Base-by-base conservation (phyloP, 1,140 invertebrate species). In the Rhynchophorus ferrugineus region DNA sequence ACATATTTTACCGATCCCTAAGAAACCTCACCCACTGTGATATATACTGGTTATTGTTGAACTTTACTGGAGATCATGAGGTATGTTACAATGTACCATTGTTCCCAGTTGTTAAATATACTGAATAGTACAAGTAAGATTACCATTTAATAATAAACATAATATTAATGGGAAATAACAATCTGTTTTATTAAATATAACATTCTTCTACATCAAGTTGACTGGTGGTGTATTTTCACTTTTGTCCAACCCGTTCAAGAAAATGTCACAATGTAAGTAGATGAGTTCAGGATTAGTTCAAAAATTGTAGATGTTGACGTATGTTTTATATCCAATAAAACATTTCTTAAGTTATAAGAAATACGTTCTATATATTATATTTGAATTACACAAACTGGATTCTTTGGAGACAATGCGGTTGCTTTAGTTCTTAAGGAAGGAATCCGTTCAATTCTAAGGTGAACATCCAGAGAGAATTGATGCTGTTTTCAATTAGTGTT, bases 71-170 rank as follows among this genome's bases (percentile, higher is more conserved):
- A 41, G 38, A 41, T 16, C 19, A 19, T 19, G 3, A 3, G 19
- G 5, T 41, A 16, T 8, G 19, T 18, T 41, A 19, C 18, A 7
- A 16, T 18, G 17, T 41, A 18, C 14, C 38, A 13, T 41, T 41
- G 3, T 5, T 41, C 5, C 6, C 5, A 6, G 17, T 3, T 16
- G 8, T 18, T 16, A 3, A 41, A 29, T 5, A 6, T 6, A 41
- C 2, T 41, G 38, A 18, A 17, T 13, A 13, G 19, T 41, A 41
- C 16, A 41, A 41, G 38, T 41, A 41, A 41, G n/a, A n/a, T n/a
- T n/a, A n/a, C n/a, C n/a, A n/a, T n/a, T n/a, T n/a, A n/a, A n/a
- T n/a, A n/a, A n/a, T n/a, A n/a, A n/a, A n/a, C n/a, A n/a, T n/a
- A n/a, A n/a, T n/a, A n/a, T n/a, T n/a, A n/a, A n/a, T n/a, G n/a